These are phyloP conservation scores for Emberiza fucata DNA, from an alignment of 2,113 vertebrate genomes.

Conservation along the genomic window DNA sequence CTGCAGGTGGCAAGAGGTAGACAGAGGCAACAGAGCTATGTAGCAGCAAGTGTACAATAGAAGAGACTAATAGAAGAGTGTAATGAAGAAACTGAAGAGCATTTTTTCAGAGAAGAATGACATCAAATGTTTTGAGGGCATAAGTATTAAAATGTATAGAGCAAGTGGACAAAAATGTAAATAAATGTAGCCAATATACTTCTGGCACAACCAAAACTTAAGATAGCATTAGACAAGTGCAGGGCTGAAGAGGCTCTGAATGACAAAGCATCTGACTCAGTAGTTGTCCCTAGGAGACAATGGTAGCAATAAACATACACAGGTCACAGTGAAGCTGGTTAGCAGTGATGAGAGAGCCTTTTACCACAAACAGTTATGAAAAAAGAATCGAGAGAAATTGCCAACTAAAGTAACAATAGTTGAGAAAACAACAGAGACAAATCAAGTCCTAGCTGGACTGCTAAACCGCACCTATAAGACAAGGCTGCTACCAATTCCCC, in stretches of 20 bases:
- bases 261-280: background rate
- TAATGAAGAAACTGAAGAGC: background rate
- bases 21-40: background rate
- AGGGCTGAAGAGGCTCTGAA: background rate
- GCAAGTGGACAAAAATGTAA: background rate
- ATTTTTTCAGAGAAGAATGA: constrained; percentile 26
- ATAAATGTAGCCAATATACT: constrained; percentile 33
- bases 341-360: background rate
- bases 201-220: background rate
- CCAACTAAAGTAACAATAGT: background rate
- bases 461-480: constrained; percentile 32
- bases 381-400: background rate
- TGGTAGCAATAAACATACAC: background rate
- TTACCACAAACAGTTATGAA: background rate
- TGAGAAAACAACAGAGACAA: constrained; percentile 21
- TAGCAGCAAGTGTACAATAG: background rate
- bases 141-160: background rate
- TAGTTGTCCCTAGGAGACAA: background rate
- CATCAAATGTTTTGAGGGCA: constrained; percentile 16
- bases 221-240: background rate
- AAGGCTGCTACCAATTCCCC: background rate
- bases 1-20: background rate
- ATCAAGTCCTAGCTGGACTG: background rate
- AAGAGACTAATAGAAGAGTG: background rate
- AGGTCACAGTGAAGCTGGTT: background rate